These are phyloP conservation scores for Eulimnadia texana DNA, from an alignment of 1,140 invertebrate species.

Conservation along the genomic window DNA sequence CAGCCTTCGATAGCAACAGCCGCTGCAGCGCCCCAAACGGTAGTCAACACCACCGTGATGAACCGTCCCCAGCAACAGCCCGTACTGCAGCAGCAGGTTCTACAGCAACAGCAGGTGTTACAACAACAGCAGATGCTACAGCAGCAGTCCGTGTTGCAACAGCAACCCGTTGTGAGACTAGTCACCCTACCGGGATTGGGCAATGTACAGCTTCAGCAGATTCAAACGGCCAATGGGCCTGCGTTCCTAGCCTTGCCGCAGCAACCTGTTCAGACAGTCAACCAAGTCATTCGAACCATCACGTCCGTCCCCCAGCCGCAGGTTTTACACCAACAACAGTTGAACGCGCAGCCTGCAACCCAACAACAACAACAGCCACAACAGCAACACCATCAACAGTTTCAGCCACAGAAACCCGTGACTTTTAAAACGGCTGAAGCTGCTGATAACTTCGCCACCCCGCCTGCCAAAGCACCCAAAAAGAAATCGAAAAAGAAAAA, in stretches of 20 bases:
- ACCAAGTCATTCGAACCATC: slow-evolving; percentile 6
- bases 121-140: slow-evolving; percentile 19
- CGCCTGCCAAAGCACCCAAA: slow-evolving; percentile 27
- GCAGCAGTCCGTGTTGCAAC: slow-evolving; percentile 19
- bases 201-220: slow-evolving; percentile 32
- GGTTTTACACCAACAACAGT: neutral
- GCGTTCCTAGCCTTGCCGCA: slow-evolving; percentile 30
- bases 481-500: slow-evolving; percentile 36
- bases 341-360: neutral
- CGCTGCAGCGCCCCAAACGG: slow-evolving; percentile 19
- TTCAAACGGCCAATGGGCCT: slow-evolving; percentile 35
- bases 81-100: slow-evolving; percentile 19
- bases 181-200: slow-evolving; percentile 17
- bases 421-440: neutral
- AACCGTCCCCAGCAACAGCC: slow-evolving; percentile 18
- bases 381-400: slow-evolving; percentile 4
- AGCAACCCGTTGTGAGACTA: slow-evolving; percentile 13
- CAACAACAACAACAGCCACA: no score
- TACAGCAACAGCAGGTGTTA: no score
- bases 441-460: neutral
- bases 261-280: slow-evolving; percentile 12
- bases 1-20: slow-evolving; percentile 10
- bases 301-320: slow-evolving; percentile 3
- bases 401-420: neutral
- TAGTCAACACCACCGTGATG: slow-evolving; percentile 13